A percentile compares a stretch with the other conserved stretches of the same genome.
Evolutionary conservation across 2,113 vertebrate genomes (phyloP).

Genomic region (Aramus guarauna): DNA sequence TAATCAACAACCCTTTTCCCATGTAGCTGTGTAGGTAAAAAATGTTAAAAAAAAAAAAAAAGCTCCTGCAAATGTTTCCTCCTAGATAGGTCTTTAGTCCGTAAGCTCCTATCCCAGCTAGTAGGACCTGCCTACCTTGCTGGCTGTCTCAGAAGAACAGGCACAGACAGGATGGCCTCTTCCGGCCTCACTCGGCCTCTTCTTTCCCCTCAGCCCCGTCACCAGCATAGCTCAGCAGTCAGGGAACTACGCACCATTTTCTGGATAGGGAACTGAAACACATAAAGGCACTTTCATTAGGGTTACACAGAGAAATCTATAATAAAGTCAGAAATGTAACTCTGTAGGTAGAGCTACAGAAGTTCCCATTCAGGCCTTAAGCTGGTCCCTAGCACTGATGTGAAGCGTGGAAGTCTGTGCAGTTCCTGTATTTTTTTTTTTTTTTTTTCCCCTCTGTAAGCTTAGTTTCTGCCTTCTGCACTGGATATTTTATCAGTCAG

Average conservation of each 20-base stretch:
- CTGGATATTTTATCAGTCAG: not conserved
- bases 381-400: not conserved
- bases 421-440: not conserved
- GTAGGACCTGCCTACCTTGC: not conserved
- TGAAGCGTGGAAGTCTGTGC: fast-evolving
- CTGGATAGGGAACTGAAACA: not conserved
- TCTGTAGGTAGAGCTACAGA: not conserved
- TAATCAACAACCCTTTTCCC: not conserved
- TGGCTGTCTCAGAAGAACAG: not conserved
- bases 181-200: not conserved
- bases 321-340: not conserved
- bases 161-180: not conserved
- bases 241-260: fast-evolving
- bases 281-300: not conserved
- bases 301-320: not conserved
- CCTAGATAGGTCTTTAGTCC: not conserved
- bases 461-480: not conserved
- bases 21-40: not conserved
- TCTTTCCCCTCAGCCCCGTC: not conserved
- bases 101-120: not conserved
- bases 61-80: not conserved
- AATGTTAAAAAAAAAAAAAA: not conserved
- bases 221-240: not conserved
- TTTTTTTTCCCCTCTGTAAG: not conserved
- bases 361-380: not conserved